phyloP scores from a whole-genome alignment of 2,113 vertebrate genomes.

The Spizaetus ornatus region DNA sequence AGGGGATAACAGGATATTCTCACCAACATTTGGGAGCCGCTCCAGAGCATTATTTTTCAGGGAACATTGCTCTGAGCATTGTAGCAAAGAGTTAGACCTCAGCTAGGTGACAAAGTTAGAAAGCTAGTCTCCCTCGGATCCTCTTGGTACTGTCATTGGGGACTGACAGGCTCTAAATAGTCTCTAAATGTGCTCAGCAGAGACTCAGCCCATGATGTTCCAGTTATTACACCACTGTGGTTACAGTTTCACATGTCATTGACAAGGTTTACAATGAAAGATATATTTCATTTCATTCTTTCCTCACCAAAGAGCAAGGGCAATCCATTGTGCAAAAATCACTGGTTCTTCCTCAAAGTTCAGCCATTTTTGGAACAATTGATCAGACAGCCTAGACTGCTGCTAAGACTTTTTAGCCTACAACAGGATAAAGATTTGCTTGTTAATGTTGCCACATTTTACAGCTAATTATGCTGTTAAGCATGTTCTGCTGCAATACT shows the following conservation, averaged over 20 bases:
- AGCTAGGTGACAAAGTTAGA: not conserved
- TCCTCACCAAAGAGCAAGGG: not conserved
- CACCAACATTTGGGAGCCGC: not conserved
- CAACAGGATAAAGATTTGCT: not conserved
- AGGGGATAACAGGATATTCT: not conserved
- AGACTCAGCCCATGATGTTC: not conserved
- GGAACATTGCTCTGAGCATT: not conserved
- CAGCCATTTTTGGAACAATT: not conserved
- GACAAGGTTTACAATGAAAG: not conserved
- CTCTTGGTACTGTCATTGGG: not conserved
- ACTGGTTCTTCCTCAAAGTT: not conserved
- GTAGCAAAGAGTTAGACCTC: not conserved
- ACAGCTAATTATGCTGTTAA: not conserved
- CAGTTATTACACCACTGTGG: not conserved
- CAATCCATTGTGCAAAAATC: not conserved
- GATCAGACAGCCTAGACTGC: not conserved
- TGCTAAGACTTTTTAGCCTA: not conserved
- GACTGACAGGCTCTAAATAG: not conserved
- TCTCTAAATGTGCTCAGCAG: not conserved
- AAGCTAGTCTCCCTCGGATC: not conserved
- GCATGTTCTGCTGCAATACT: not conserved
- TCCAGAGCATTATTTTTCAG: not conserved
- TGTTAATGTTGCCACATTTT: not conserved
- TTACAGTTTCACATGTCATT: not conserved
- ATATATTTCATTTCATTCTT: not conserved